phyloP scores from a whole-genome alignment of 2,888 invertebrate genomes.

The Scrobipalpa costella region DNA sequence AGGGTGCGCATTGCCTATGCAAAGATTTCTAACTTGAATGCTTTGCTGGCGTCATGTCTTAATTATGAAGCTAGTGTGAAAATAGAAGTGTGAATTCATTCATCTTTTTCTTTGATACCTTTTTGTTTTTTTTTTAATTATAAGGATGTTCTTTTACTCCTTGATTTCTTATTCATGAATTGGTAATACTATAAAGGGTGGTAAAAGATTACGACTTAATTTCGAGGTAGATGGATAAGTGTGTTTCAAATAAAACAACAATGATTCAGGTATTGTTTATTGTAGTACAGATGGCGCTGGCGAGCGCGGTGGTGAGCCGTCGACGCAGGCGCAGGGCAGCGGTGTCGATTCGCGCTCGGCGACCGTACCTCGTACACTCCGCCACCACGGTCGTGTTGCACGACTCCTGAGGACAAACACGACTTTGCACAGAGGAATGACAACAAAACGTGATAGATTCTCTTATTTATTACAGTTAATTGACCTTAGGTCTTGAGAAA shows the following conservation, averaged over 20 bases:
- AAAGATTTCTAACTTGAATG: conserved; percentile 11
- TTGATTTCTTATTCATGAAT: too few relatives aligned
- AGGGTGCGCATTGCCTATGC: background rate
- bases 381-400: conserved; percentile 72
- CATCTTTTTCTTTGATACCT: conserved; percentile 1
- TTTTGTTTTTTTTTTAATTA: background rate
- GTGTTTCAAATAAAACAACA: conserved; percentile 1
- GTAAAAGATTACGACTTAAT: too few relatives aligned
- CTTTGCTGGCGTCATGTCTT: background rate
- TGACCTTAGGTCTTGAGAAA: conserved; percentile 15
- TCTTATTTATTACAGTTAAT: conserved; percentile 16
- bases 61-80: conserved; percentile 7
- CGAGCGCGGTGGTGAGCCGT: conserved; percentile 54
- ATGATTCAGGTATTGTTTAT: conserved; percentile 53
- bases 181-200: too few relatives aligned
- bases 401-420: conserved; percentile 57
- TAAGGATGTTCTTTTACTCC: too few relatives aligned
- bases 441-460: background rate
- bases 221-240: background rate
- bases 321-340: conserved; percentile 60
- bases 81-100: background rate
- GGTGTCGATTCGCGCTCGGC: conserved; percentile 60
- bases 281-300: conserved; percentile 52
- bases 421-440: conserved; percentile 10
- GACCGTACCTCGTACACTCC: conserved; percentile 65